Evolutionary conservation across 2,888 invertebrate species (phyloP).

Genomic region (Platycheirus rosarum): DNA sequence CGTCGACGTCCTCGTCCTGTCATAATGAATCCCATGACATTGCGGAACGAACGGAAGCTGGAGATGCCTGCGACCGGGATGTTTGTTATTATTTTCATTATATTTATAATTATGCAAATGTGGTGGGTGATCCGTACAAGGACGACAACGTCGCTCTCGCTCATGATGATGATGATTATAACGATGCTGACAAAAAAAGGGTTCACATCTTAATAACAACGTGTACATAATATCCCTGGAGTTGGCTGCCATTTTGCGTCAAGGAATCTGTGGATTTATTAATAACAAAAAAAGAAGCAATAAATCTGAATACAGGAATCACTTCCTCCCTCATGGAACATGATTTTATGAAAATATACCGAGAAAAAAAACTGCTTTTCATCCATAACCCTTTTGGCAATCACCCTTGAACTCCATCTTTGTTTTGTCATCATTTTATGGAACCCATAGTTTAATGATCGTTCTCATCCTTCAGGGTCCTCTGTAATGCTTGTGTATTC

Average conservation of each 20-base stretch:
- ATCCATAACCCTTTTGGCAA: conserved; percentile 35
- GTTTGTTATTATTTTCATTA: conserved; percentile 69
- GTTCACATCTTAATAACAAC: conserved; percentile 69
- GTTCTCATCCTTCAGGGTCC: conserved; percentile 32
- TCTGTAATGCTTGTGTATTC: conserved; percentile 43
- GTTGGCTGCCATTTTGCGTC: conserved; percentile 72
- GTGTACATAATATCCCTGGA: conserved; percentile 22
- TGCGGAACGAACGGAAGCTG: conserved; percentile 68
- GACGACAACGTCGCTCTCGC: conserved; percentile 28
- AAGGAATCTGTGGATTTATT: conserved; percentile 65
- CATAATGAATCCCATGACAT: conserved; percentile 71
- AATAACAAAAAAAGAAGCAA: conserved; percentile 43
- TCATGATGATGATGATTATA: conserved; percentile 24
- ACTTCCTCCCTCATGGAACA: conserved; percentile 28
- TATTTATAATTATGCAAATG: conserved; percentile 74
- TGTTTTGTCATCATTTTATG: conserved; percentile 48
- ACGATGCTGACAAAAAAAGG: conserved; percentile 57
- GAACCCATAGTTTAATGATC: conserved; percentile 34
- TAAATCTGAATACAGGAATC: conserved; percentile 32
- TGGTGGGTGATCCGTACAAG: conserved; percentile 70
- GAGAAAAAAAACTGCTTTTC: conserved; percentile 14
- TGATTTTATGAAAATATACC: conserved; percentile 5
- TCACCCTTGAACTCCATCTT: conserved; percentile 69
- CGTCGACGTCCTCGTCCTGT: conserved; percentile 24
- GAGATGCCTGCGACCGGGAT: conserved; percentile 44